phyloP scores from a whole-genome alignment of 2,797 vertebrate species.

The Sebastes dallii region DNA sequence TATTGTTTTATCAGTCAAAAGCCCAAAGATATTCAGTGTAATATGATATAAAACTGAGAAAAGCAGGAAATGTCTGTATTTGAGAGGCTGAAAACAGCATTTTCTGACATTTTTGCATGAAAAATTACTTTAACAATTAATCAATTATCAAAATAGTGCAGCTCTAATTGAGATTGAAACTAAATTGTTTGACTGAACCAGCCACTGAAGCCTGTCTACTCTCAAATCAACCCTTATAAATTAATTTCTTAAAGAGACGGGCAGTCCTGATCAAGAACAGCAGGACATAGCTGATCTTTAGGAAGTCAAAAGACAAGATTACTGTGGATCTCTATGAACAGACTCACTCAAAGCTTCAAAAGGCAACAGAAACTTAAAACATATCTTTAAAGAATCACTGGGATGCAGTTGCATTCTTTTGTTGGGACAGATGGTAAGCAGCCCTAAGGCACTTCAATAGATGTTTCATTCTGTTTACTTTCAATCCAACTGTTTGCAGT shows the following conservation, averaged over 20 bases:
- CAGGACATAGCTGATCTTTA: neutral
- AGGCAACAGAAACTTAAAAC: neutral
- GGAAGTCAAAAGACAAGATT: neutral
- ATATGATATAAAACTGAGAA: neutral
- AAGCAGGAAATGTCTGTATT: neutral
- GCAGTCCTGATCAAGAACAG: neutral
- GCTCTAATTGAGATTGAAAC: neutral
- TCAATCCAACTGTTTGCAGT: neutral
- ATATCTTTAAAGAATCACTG: neutral
- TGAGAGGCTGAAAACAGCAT: neutral
- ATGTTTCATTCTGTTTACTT: neutral
- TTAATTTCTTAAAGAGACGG: neutral
- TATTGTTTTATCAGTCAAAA: neutral
- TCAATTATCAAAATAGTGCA: neutral
- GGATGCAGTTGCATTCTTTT: neutral
- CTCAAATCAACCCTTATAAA: neutral
- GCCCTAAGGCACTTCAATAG: neutral
- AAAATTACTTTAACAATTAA: neutral
- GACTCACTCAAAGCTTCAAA: neutral
- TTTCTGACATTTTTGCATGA: neutral
- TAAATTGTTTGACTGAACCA: neutral
- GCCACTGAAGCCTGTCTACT: neutral
- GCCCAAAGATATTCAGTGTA: neutral
- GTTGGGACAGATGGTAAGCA: neutral
- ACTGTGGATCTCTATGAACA: neutral